phyloP scores from a whole-genome alignment of 2,888 invertebrate genomes.

The Flexamia atlantica region DNA sequence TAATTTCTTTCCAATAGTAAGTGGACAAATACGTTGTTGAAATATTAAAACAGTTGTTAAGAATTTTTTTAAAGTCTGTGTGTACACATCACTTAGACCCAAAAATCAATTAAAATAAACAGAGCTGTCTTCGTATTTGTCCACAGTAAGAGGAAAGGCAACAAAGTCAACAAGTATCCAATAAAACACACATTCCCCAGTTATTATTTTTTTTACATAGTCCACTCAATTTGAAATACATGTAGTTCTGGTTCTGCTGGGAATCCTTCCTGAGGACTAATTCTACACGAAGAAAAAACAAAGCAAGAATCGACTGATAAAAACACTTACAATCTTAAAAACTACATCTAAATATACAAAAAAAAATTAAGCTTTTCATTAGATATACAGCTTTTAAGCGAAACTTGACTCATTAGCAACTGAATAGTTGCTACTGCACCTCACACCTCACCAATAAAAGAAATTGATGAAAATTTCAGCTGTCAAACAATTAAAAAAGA shows the following conservation, averaged over 20 bases:
- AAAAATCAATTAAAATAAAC: neutral
- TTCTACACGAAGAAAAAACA: conserved; percentile 31
- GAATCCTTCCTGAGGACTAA: neutral
- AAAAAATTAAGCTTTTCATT: neutral
- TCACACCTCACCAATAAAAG: neutral
- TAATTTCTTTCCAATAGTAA: neutral
- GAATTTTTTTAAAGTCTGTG: neutral
- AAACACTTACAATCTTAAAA: conserved; percentile 25
- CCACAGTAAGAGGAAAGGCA: conserved; percentile 35
- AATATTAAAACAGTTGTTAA: neutral
- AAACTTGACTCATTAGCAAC: neutral
- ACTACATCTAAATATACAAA: neutral
- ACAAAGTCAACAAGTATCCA: conserved; percentile 11
- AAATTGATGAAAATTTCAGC: neutral
- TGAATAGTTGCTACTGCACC: neutral
- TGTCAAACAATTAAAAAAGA: neutral
- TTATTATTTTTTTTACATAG: conserved; percentile 46
- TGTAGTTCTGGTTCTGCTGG: neutral
- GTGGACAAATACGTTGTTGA: conserved; percentile 6
- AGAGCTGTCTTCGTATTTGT: neutral
- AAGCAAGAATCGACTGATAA: conserved; percentile 20
- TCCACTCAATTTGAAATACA: conserved; percentile 33
- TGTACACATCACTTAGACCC: neutral
- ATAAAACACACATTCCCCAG: conserved; percentile 53
- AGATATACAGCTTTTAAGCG: neutral